phyloP scores from a whole-genome alignment of 1,140 invertebrate genomes.

The Rhynchophorus ferrugineus region DNA sequence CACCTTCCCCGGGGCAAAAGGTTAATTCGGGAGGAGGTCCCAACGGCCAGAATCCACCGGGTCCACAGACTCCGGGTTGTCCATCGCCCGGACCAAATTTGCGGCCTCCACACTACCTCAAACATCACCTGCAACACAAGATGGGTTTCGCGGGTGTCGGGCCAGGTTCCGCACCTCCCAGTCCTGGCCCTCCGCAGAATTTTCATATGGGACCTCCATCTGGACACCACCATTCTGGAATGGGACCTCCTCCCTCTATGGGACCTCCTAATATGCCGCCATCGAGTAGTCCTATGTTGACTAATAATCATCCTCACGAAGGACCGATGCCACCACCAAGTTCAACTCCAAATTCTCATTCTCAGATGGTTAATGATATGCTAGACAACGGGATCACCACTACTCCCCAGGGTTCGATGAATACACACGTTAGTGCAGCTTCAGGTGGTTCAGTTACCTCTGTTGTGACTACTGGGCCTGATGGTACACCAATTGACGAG shows the following conservation, averaged over 20 bases:
- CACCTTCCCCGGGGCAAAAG: constrained; percentile 16
- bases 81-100: constrained; percentile 38
- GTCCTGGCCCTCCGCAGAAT: constrained; percentile 47
- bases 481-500: constrained; percentile 79
- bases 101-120: constrained; percentile 53
- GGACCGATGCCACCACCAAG: constrained; percentile 53
- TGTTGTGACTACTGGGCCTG: constrained; percentile 78
- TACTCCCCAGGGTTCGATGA: constrained; percentile 44
- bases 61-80: constrained; percentile 37
- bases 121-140: constrained; percentile 62
- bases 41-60: constrained; percentile 22
- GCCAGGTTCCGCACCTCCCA: constrained; percentile 49
- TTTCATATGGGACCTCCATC: constrained; percentile 52
- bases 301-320: constrained; percentile 46
- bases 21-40: constrained; percentile 16
- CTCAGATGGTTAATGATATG: constrained; percentile 44
- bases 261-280: constrained; percentile 45
- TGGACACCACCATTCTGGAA: constrained; percentile 41
- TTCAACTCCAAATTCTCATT: constrained; percentile 52
- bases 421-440: constrained; percentile 34
- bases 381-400: constrained; percentile 53
- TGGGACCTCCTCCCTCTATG: constrained; percentile 49
- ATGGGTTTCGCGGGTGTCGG: constrained; percentile 45
- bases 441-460: constrained; percentile 63
- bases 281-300: constrained; percentile 36